Evolutionary conservation across 2,797 vertebrate species (phyloP), one percentile per base, ranked within the genome.

Genomic region (Smutsia gigantea): DNA sequence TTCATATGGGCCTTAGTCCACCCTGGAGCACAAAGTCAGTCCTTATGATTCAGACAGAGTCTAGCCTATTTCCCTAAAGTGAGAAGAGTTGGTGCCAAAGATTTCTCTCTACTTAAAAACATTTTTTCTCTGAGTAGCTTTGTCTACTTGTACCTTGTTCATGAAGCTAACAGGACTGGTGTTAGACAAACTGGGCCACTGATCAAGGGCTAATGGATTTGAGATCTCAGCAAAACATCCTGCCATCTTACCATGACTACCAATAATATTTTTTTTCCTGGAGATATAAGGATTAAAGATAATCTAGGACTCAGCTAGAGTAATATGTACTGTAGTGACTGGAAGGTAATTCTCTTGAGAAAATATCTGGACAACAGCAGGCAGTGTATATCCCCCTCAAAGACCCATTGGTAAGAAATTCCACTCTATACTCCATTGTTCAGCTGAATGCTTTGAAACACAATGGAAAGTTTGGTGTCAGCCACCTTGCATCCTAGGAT

Each of bases 371-470:
- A 87, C 68, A 61, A 89, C 27, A 93, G 61, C 51, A 74, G 19
- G 68, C 18, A 51, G 13, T 19, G 10, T 14, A 9, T 74, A 25
- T 78, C 34, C 49, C 39, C 42, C 77, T 57, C 81, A 27, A 68
- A 49, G 31, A 71, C 49, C 59, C 17, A 39, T 81, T 74, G 93
- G 86, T 68, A 77, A 94, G 46, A 93, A 88, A 89, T 74, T 55
- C 64, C 18, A 61, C 46, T 42, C 74, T 34, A 49, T 21, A 59
- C 8, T 31, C 42, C 39, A 17, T 23, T 63, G 64, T 64, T 88
- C 83, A 90, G 53, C 42, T 42, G 53, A 96, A 75, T 31, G 31
- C 34, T 29, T 63, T 91, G 64, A 61, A 55, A 15, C 34, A 10
- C 81, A 82, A 87, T 34, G 46, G 53, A 71, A 90, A 94, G 29